These are phyloP conservation scores for Rostratula benghalensis DNA, from an alignment of 2,113 vertebrate species.

Conservation along the genomic window DNA sequence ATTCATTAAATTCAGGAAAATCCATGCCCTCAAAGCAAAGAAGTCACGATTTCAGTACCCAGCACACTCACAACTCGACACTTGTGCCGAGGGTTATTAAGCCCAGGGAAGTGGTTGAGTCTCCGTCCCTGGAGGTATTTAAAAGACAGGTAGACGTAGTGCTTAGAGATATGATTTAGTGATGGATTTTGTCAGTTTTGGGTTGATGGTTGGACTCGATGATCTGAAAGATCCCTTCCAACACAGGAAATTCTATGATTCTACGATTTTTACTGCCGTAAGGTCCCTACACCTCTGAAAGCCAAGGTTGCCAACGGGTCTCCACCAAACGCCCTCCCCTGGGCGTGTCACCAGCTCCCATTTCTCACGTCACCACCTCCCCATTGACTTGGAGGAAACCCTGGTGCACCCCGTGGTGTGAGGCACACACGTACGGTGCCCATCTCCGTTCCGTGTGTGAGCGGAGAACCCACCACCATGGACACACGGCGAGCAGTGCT, in stretches of 20 bases:
- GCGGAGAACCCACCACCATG: rapidly evolving
- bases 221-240: not conserved
- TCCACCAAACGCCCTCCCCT: not conserved
- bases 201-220: not conserved
- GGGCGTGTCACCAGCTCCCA: no score
- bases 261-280: not conserved
- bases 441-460: rapidly evolving
- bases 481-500: rapidly evolving
- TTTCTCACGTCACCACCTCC: no score
- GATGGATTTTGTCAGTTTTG: not conserved
- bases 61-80: not conserved
- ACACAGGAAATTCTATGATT: not conserved
- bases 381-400: not conserved
- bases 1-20: slow-evolving; percentile 4
- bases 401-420: rapidly evolving
- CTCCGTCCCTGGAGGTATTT: not conserved
- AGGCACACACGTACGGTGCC: rapidly evolving
- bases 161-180: not conserved
- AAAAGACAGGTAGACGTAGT: not conserved
- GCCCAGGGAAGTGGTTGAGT: not conserved
- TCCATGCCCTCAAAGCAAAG: not conserved
- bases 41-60: not conserved
- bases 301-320: no score
- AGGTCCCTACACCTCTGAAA: not conserved
- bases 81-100: no score